These are phyloP conservation scores for Rotaria sp. DNA, from an alignment of 2,888 invertebrate species.

Conservation along the genomic window DNA sequence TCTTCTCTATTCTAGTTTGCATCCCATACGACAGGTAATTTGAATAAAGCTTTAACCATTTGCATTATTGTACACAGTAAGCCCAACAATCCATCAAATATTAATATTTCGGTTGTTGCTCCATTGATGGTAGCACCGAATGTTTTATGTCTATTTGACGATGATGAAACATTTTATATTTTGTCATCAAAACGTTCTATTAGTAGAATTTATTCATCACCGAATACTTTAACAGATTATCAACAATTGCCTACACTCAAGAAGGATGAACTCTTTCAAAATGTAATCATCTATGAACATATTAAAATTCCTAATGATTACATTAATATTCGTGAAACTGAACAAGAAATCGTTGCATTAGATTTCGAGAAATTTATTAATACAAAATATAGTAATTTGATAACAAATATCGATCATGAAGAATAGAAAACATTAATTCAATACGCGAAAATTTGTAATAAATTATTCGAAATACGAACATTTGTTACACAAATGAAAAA, in stretches of 20 bases:
- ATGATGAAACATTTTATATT: neutral
- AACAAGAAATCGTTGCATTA: neutral
- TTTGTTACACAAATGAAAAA: constrained; percentile 2
- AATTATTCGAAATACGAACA: neutral
- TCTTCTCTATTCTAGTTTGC: no score
- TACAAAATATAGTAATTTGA: neutral
- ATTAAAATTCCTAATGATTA: neutral
- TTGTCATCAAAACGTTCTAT: neutral
- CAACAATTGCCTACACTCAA: no score
- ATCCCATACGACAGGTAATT: neutral
- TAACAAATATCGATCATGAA: neutral
- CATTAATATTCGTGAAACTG: neutral
- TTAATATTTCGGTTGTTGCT: neutral
- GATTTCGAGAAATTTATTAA: neutral
- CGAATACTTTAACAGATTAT: neutral
- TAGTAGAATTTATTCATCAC: neutral
- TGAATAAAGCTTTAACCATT: neutral
- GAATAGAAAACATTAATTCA: neutral
- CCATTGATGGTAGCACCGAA: neutral
- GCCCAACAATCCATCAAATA: neutral
- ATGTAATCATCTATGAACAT: neutral
- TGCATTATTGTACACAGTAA: neutral
- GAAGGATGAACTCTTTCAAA: neutral
- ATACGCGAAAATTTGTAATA: neutral
- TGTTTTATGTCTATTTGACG: neutral